Conservation (phyloP, 2,113 vertebrate species). For the Chrysochloris asiatica region DNA sequence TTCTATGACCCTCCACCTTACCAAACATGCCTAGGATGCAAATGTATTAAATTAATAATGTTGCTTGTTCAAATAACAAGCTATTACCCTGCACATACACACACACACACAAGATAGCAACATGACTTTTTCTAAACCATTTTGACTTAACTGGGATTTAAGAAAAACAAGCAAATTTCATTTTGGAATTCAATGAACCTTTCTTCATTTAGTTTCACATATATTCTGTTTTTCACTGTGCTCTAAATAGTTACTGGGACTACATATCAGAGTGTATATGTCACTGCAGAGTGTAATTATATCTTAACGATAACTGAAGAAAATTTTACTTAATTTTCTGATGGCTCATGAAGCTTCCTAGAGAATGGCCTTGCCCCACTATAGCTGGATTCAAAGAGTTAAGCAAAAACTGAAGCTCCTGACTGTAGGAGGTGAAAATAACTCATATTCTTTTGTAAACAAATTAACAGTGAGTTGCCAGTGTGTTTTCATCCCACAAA, state of each 20-base stretch:
- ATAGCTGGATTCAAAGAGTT: conserved; percentile 54
- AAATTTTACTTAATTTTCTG: conserved; percentile 38
- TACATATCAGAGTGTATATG: conserved; percentile 42
- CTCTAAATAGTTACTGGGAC: conserved; percentile 49
- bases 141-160: background rate
- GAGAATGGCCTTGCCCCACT: conserved; percentile 42
- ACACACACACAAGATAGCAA: background rate
- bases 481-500: conserved; percentile 71
- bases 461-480: conserved; percentile 77
- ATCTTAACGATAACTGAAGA: background rate
- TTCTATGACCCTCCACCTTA: too few relatives aligned
- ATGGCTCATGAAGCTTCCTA: background rate
- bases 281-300: conserved; percentile 44
- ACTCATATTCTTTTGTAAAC: conserved; percentile 80
- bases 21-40: too few relatives aligned
- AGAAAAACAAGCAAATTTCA: conserved; percentile 33
- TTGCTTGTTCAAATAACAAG: background rate
- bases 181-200: background rate
- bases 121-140: background rate
- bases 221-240: conserved; percentile 26
- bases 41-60: too few relatives aligned
- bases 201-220: background rate
- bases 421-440: conserved; percentile 62
- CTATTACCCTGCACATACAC: background rate
- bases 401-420: background rate